Conservation (phyloP, 2,888 invertebrate genomes). For the Anorthoa munda region DNA sequence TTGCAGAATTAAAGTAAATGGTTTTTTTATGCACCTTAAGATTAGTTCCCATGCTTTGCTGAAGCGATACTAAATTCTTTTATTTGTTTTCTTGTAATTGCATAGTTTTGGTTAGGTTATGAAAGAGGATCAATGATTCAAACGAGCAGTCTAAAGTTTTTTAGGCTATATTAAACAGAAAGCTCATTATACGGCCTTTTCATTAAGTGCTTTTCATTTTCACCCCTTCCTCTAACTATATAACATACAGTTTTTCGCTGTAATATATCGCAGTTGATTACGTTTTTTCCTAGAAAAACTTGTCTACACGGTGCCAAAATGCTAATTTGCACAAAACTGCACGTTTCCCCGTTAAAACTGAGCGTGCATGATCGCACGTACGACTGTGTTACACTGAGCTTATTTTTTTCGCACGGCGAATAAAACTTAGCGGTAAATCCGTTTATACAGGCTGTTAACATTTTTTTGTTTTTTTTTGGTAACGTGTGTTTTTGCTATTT, state of each 20-base stretch:
- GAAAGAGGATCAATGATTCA: too few species aligned
- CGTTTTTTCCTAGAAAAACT: background rate
- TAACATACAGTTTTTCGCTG: background rate
- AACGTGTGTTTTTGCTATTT: background rate
- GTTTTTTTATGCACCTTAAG: background rate
- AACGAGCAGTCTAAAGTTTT: too few species aligned
- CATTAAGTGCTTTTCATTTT: background rate
- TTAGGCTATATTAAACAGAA: too few species aligned
- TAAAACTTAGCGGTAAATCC: constrained; percentile 73
- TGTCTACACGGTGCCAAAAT: constrained; percentile 31
- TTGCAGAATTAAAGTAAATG: background rate
- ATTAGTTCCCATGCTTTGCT: constrained; percentile 18
- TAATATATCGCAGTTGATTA: background rate
- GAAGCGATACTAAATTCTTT: background rate
- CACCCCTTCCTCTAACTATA: background rate
- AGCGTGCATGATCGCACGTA: constrained; percentile 65
- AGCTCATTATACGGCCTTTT: too few species aligned
- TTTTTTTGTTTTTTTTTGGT: background rate
- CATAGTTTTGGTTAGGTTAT: too few species aligned
- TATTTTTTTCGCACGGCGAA: constrained; percentile 71
- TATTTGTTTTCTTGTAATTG: background rate
- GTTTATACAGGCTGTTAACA: constrained; percentile 61
- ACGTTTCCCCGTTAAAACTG: constrained; percentile 41
- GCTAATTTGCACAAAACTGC: constrained; percentile 22
- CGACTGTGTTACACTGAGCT: constrained; percentile 69